Base-by-base conservation (phyloP, 2,888 invertebrate species). In the Lycophotia porphyrea region DNA sequence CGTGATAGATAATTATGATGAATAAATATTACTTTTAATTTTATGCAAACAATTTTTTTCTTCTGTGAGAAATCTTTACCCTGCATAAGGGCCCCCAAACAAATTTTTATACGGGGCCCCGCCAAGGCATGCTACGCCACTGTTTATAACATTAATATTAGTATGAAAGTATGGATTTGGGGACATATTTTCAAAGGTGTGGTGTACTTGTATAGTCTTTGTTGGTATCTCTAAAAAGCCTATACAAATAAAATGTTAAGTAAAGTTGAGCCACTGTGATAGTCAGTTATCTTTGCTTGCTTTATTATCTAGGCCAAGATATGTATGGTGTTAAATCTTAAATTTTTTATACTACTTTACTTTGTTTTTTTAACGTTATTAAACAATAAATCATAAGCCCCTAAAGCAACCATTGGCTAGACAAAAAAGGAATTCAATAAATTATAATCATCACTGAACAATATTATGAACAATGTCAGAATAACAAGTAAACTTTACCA, bases 401-500 rank as follows among this genome's bases (percentile, higher is more conserved):
- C 52, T 4, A n/a, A n/a, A n/a, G n/a, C n/a, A 42, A 13, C 15
- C 42, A 42, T 15, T 15, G 15, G 42, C 42, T 42, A 13, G 42
- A 15, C 42, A 9, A 39, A 1, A 34, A 39, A 39, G 39, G 0
- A 39, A 5, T 0, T 42, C 42, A 42, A 42, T 42, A 42, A 42
- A 42, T 3, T 42, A 15, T 15, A 49, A 49, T 9, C 47, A 3
- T 49, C 24, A 49, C n/a, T 55, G 5, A n/a, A 55, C n/a, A 27
- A 13, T 27, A 55, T 55, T 27, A 13, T 5, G 2, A 52, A 52
- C n/a, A 55, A 55, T 9, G 5, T 13, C 24, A 65, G 15, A 70
- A 34, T 18, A 60, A n/a, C 15, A 52, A 63, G 9, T 8, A 74
- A 55, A 75, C 2, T 91, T 91, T 83, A 96, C 96, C 96, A 90